A percentile compares a stretch with the other conserved stretches of the same genome.
These are phyloP conservation scores for Agrochola macilenta DNA, from an alignment of 2,888 invertebrate genomes.

Conservation along the genomic window DNA sequence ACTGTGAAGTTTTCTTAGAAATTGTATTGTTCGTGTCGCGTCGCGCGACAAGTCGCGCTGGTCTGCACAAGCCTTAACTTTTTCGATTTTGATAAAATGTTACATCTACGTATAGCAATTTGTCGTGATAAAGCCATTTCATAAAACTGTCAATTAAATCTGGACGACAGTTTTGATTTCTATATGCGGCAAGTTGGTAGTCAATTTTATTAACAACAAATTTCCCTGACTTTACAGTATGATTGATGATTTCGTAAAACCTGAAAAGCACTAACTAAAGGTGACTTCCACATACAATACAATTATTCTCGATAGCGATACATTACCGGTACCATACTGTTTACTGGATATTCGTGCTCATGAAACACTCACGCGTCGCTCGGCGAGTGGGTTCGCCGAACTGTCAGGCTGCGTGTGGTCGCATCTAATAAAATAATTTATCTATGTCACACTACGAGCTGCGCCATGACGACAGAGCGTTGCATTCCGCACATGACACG, in stretches of 20 bases:
- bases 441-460: slow-evolving; percentile 50
- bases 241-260: too few species aligned
- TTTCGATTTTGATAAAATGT: background rate
- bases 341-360: slow-evolving; percentile 37
- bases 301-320: background rate
- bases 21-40: too few species aligned
- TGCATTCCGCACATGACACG: slow-evolving; percentile 54
- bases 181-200: background rate
- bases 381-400: slow-evolving; percentile 68
- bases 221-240: background rate
- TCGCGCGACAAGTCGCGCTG: too few species aligned
- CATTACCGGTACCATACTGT: background rate
- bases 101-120: background rate
- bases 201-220: too few species aligned
- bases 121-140: background rate
- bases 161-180: background rate
- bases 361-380: slow-evolving; percentile 44
- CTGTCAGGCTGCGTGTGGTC: slow-evolving; percentile 69
- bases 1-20: too few species aligned
- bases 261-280: background rate
- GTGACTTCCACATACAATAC: background rate
- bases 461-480: slow-evolving; percentile 32
- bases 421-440: slow-evolving; percentile 61
- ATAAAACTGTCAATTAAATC: background rate
- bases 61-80: too few species aligned